phyloP scores from a whole-genome alignment of 2,113 vertebrate species.

The Cepphus grylle region DNA sequence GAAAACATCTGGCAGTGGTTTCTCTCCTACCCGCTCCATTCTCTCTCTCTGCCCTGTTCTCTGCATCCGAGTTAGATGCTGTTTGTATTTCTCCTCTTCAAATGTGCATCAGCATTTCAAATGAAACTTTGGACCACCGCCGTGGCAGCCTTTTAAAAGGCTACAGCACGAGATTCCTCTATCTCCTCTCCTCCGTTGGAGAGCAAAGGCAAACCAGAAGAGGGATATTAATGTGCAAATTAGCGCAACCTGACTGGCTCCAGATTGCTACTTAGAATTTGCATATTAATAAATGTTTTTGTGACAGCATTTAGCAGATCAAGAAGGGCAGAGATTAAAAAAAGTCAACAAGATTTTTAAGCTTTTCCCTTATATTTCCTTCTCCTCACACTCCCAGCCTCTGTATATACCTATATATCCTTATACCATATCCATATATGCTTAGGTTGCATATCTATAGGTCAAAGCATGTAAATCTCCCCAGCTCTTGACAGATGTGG shows the following conservation, averaged over 20 bases:
- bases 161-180: not conserved
- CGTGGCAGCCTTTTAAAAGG: not conserved
- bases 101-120: constrained; percentile 33
- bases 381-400: not conserved
- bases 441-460: constrained; percentile 29
- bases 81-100: constrained; percentile 20
- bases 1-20: not conserved
- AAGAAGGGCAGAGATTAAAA: constrained; percentile 73
- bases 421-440: not conserved
- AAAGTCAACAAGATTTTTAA: constrained; percentile 67
- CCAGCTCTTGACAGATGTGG: constrained; percentile 19
- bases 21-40: not conserved
- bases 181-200: not conserved
- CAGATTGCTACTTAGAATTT: constrained; percentile 84
- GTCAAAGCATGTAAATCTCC: constrained; percentile 44
- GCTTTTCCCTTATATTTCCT: constrained; percentile 38
- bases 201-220: constrained; percentile 72
- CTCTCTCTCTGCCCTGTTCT: not conserved
- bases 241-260: constrained; percentile 80
- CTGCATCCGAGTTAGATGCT: not conserved
- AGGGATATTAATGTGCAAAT: constrained; percentile 87
- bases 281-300: constrained; percentile 86
- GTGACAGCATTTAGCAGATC: constrained; percentile 81
- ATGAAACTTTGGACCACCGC: constrained; percentile 17
- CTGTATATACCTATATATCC: not conserved